Conservation (phyloP, 2,113 vertebrate genomes). For the Thryonomys swinderianus region DNA sequence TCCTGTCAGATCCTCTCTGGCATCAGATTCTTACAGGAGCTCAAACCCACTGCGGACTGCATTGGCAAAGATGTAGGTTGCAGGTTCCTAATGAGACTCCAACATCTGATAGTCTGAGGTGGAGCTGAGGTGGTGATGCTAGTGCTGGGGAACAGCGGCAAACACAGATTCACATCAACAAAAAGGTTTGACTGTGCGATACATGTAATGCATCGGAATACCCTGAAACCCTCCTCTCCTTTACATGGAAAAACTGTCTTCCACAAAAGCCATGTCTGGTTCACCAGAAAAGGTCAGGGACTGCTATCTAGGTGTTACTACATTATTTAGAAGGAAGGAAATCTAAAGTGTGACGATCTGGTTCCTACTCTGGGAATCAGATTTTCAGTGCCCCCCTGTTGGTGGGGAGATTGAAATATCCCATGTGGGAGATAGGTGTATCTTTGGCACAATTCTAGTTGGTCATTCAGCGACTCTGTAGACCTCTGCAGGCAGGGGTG, state of each 20-base stretch:
- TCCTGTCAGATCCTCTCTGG: neutral
- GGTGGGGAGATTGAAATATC: neutral
- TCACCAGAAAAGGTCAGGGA: neutral
- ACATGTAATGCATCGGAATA: neutral
- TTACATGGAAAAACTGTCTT: neutral
- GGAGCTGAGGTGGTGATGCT: neutral
- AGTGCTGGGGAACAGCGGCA: neutral
- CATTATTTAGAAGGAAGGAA: neutral
- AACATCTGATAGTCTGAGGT: neutral
- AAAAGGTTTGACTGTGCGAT: neutral
- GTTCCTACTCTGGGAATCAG: no score
- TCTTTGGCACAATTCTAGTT: neutral
- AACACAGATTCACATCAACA: neutral
- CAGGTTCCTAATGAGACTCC: neutral
- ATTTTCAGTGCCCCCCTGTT: neutral
- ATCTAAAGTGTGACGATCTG: neutral
- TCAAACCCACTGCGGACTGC: neutral
- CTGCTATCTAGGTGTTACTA: neutral
- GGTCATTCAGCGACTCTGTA: neutral
- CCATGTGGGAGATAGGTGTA: neutral
- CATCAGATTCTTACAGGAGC: neutral
- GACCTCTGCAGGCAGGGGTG: neutral
- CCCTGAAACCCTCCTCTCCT: neutral
- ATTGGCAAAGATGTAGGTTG: neutral
- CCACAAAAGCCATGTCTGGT: neutral